These are phyloP conservation scores for Anoplophora glabripennis DNA, from an alignment of 1,140 invertebrate species.

Conservation along the genomic window DNA sequence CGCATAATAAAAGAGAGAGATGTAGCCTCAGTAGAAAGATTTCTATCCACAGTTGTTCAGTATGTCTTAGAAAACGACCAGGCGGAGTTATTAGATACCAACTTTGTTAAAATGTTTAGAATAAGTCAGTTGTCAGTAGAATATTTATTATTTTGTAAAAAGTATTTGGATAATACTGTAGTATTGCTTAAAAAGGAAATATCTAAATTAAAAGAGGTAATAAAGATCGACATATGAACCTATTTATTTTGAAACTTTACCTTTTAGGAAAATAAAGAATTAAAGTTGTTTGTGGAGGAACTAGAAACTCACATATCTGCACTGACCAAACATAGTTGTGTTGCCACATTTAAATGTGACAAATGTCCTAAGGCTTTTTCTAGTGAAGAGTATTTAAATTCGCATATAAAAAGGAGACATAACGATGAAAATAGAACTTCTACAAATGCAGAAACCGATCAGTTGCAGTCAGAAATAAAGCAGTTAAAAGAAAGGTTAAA, in stretches of 20 bases:
- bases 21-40: slow-evolving; percentile 61
- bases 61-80: slow-evolving; percentile 43
- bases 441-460: slow-evolving; percentile 53
- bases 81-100: slow-evolving; percentile 59
- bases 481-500: slow-evolving; percentile 58
- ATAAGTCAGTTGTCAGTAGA: slow-evolving; percentile 66
- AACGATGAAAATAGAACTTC: slow-evolving; percentile 20
- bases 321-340: slow-evolving; percentile 17
- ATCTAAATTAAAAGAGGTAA: slow-evolving; percentile 54
- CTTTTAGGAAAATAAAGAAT: slow-evolving; percentile 39
- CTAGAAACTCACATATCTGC: slow-evolving; percentile 24
- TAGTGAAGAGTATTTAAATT: slow-evolving; percentile 56
- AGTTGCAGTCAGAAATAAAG: slow-evolving; percentile 58
- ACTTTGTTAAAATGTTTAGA: slow-evolving; percentile 66
- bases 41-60: slow-evolving; percentile 49
- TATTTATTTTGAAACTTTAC: neutral
- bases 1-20: slow-evolving; percentile 61
- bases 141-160: slow-evolving; percentile 67
- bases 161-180: slow-evolving; percentile 65
- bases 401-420: slow-evolving; percentile 55
- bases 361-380: slow-evolving; percentile 58
- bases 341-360: slow-evolving; percentile 49
- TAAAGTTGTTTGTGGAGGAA: slow-evolving; percentile 30
- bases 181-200: slow-evolving; percentile 62
- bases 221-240: neutral